Evolutionary conservation across 37 sponge, comb jelly and placozoan species (phyloP).

Genomic region (Halisarca cf. caerulea): DNA sequence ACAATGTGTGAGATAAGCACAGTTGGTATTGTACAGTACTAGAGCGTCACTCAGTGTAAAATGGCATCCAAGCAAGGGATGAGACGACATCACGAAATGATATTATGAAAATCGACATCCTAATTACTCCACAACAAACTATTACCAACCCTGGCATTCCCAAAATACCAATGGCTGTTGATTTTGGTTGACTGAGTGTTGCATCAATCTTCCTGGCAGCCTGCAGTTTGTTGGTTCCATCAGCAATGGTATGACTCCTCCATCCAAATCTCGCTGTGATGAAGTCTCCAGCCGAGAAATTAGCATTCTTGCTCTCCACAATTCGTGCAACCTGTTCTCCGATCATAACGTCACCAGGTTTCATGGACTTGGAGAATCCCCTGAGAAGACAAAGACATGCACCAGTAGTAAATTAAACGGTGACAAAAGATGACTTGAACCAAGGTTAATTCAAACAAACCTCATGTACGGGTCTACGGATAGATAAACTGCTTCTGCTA

Average conservation of each 20-base stretch:
- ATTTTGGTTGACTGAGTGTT: conserved; percentile 19
- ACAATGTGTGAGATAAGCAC: too few species aligned
- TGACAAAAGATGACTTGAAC: neutral
- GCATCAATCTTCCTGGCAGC: conserved; percentile 29
- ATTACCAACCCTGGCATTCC: conserved; percentile 99
- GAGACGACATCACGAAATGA: too few species aligned
- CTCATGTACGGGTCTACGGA: conserved; percentile 95
- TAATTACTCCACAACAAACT: too few species aligned
- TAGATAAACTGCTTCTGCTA: conserved; percentile 69
- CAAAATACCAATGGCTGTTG: conserved; percentile 73
- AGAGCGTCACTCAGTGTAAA: too few species aligned
- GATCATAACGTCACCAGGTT: conserved; percentile 61
- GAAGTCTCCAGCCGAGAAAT: conserved; percentile 72
- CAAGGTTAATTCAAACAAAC: conserved; percentile 23
- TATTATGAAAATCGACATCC: too few species aligned
- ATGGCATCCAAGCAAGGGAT: too few species aligned
- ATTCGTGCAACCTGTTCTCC: conserved; percentile 85
- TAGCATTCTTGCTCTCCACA: conserved; percentile 59
- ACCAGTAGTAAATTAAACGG: neutral
- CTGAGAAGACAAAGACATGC: neutral
- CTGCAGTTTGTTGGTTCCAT: neutral
- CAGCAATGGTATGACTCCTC: conserved; percentile 56
- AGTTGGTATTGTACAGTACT: too few species aligned
- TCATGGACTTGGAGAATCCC: neutral
- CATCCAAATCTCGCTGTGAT: conserved; percentile 68